Percentiles rank a stretch among this genome's conserved stretches.
Evolutionary conservation across 1,140 invertebrate genomes (phyloP).

Genomic region (Carcinoscorpius rotundicauda): DNA sequence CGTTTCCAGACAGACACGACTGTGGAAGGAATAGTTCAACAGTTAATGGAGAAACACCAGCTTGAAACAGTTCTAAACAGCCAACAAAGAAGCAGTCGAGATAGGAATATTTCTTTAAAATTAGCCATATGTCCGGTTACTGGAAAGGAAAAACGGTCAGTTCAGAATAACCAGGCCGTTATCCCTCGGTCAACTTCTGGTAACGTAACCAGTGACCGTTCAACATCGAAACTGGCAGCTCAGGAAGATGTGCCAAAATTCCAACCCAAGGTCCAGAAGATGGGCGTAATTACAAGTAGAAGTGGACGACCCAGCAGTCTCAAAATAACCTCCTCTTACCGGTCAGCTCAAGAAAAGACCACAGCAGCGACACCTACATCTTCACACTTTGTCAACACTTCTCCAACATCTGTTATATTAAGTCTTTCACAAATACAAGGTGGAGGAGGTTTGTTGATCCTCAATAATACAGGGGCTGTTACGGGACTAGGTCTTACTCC

Average conservation of each 20-base stretch:
- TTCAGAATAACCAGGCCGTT: slow-evolving; percentile 27
- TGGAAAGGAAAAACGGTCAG: slow-evolving; percentile 22
- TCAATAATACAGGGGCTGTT: slow-evolving; percentile 45
- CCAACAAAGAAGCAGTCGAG: slow-evolving; percentile 6
- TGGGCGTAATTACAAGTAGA: slow-evolving; percentile 2
- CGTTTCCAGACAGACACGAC: slow-evolving; percentile 33
- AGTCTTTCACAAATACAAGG: slow-evolving; percentile 72
- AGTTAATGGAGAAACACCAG: slow-evolving; percentile 72
- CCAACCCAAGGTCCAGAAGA: too few relatives aligned
- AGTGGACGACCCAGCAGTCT: slow-evolving; percentile 13
- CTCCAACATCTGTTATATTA: slow-evolving; percentile 44
- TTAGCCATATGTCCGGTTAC: too few relatives aligned
- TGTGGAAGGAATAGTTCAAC: slow-evolving; percentile 68
- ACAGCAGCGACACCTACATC: background rate
- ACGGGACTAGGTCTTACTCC: slow-evolving; percentile 36
- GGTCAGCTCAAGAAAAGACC: slow-evolving; percentile 9
- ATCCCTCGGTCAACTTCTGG: slow-evolving; percentile 25
- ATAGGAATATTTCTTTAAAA: slow-evolving; percentile 8
- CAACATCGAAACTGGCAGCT: slow-evolving; percentile 21
- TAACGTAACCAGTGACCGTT: slow-evolving; percentile 31
- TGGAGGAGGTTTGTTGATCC: slow-evolving; percentile 62
- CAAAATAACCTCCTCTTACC: slow-evolving; percentile 14
- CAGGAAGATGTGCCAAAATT: too few relatives aligned
- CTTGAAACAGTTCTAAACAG: slow-evolving; percentile 17
- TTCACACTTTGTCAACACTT: slow-evolving; percentile 1